These are phyloP conservation scores for Balearica regulorum DNA, from an alignment of 2,797 vertebrate species.

Conservation along the genomic window DNA sequence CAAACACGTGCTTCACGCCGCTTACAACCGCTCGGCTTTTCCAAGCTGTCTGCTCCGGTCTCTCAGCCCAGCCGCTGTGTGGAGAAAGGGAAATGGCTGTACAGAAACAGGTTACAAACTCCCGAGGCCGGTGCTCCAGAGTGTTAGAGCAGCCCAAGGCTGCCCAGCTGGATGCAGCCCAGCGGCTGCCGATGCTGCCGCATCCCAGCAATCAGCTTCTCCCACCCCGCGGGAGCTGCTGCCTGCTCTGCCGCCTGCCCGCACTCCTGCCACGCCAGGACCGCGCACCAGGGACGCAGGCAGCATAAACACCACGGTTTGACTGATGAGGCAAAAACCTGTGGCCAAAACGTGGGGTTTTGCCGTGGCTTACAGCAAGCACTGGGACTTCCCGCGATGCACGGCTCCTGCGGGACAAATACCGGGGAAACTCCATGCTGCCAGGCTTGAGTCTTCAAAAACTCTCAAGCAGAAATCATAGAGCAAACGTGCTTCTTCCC, in stretches of 20 bases:
- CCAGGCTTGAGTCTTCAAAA: background rate
- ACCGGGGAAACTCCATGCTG: fast-evolving
- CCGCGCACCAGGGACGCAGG: fast-evolving
- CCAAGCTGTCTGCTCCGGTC: background rate
- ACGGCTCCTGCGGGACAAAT: background rate
- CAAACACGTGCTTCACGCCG: background rate
- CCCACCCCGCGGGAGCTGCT: background rate
- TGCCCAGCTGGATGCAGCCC: background rate
- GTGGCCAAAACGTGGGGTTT: fast-evolving
- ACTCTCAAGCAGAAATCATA: background rate
- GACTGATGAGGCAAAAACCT: background rate
- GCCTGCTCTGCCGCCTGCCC: background rate
- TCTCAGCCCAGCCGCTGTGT: fast-evolving
- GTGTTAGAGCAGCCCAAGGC: background rate
- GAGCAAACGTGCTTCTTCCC: background rate
- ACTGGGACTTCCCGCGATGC: fast-evolving
- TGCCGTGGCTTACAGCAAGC: background rate
- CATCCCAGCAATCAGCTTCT: background rate
- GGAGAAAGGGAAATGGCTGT: background rate
- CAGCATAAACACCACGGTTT: fast-evolving
- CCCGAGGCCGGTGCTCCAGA: background rate
- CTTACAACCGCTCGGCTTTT: background rate
- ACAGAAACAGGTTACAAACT: background rate
- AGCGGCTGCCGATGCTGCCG: fast-evolving
- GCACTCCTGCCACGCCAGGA: background rate